Base-by-base conservation (phyloP, 2,113 vertebrate genomes). In the Caranx melampygus region DNA sequence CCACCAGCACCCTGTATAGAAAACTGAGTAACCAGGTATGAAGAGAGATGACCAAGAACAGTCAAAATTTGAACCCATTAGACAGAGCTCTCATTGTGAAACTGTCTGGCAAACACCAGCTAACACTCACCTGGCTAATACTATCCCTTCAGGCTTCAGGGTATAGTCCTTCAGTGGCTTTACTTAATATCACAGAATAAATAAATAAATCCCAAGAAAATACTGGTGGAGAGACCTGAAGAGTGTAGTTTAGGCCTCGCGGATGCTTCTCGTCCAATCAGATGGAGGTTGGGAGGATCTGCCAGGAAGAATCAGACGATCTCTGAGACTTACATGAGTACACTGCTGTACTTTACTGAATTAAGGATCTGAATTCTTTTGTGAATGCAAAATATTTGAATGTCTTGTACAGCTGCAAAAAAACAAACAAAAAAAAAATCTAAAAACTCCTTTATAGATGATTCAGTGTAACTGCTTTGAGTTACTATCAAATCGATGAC, bases 161-260 rank as follows among this genome's bases (percentile, higher is more conserved):
- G 26, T 26, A 26, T 26, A 26, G 67, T 33, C 68, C 52, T 45
- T 58, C 37, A 71, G 54, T 42, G 16, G 54, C 31, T 26, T 26
- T 26, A 26, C 26, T 1, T 26, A 37, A 15, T 18, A 21, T n/a
- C 34, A 57, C 11, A 31, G 52, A 34, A 13, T 9, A 31, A 26
- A 71, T 33, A 71, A 58, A 70, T 52, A 58, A 67, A 52, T 1
- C 26, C 15, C 4, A 51, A 51, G 49, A 5, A 66, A 66, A 34
- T 67, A 67, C 51, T 31, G 35, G 31, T 49, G 45, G 64, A 42
- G 51, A 54, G n/a, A 21, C 51, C 51, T 54, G 34, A 69, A 18
- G 67, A 26, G 26, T 26, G 26, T 1, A 26, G 26, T 26, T 26
- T 1, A 26, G 26, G 26, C 26, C 26, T 26, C 26, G 1, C 26